Base-by-base conservation (phyloP, 2,797 vertebrate genomes). In the Moxostoma hubbsi region DNA sequence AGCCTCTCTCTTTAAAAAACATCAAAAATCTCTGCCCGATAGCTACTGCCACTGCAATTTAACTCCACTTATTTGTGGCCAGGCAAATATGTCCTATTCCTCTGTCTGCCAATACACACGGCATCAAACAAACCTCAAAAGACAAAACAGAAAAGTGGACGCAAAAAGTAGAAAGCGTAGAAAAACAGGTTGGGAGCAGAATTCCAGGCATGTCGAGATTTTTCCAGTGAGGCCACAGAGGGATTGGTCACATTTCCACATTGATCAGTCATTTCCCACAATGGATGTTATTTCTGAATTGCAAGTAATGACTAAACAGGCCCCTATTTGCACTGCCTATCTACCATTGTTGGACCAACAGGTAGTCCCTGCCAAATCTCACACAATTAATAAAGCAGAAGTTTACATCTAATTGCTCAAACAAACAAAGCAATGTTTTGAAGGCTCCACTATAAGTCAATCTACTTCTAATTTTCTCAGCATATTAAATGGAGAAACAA, bases 71-170 rank as follows among this genome's bases (percentile, higher is more conserved):
- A 92, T 92, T 91, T 87, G 83, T 86, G 88, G 86, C 82, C 73
- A 79, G 87, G 86, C 85, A 91, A 90, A 89, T 88, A 88, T 90
- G 90, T 88, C 74, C 70, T 81, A 85, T 88, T 75, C 85, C 82
- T 85, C 89, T 36, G 18, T 68, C 86, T 87, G 84, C 80, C 75
- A 73, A 74, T 79, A 75, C 81, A 65, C 85, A 86, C 24, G 50
- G 81, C 83, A 86, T 85, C 3, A 77, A 55, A 77, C 81, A 16
- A 57, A 58, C 78, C 63, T 51, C 62, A 36, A 57, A 72, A 80
- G 57, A 57, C 2, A 70, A 55, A 69, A 70, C 13, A 24, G 11
- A 57, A 57, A 16, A 46, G n/a, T 57, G 1, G 0, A 0, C 1
- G 58, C 51, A 70, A 55, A 70, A 57, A 51, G 36, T 36, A 4